These are phyloP conservation scores for Patagioenas fasciata DNA, from an alignment of 2,113 vertebrate genomes.

Conservation along the genomic window DNA sequence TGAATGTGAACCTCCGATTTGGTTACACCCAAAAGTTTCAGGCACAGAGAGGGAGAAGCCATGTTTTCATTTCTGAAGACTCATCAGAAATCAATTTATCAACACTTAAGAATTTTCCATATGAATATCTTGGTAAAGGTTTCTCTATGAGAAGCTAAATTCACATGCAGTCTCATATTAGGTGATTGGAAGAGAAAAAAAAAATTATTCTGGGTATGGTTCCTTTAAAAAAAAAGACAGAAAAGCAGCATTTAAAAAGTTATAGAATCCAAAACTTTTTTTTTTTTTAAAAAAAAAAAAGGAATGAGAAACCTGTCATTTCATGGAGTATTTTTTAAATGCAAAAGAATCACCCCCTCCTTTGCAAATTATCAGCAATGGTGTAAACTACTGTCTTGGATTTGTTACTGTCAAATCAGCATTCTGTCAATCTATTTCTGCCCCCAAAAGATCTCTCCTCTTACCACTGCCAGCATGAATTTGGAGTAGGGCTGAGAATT, in stretches of 20 bases:
- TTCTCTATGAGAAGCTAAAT: not conserved
- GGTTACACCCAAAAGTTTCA: not conserved
- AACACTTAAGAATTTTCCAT: not conserved
- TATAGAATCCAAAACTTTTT: not conserved
- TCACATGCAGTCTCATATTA: not conserved
- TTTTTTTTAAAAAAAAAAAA: not conserved
- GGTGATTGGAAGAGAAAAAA: not conserved
- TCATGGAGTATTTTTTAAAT: conserved; percentile 27
- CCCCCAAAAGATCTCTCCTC: not conserved
- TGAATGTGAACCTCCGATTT: not conserved
- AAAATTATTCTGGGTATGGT: not conserved
- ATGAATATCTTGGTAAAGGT: not conserved
- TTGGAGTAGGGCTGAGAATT: not conserved
- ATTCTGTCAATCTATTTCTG: conserved; percentile 14
- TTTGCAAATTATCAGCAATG: conserved; percentile 42
- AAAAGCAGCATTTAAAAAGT: not conserved
- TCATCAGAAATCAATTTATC: not conserved
- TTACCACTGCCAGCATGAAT: not conserved
- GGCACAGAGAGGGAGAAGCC: not conserved
- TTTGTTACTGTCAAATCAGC: conserved; percentile 46
- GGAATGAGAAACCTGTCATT: conserved; percentile 42
- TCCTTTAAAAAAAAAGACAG: not conserved
- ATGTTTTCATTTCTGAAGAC: conserved; percentile 16
- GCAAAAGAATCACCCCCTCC: conserved; percentile 23
- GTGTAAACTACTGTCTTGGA: conserved; percentile 22